phyloP scores from a whole-genome alignment of 2,797 vertebrate genomes.

The Hephaestus fuliginosus region DNA sequence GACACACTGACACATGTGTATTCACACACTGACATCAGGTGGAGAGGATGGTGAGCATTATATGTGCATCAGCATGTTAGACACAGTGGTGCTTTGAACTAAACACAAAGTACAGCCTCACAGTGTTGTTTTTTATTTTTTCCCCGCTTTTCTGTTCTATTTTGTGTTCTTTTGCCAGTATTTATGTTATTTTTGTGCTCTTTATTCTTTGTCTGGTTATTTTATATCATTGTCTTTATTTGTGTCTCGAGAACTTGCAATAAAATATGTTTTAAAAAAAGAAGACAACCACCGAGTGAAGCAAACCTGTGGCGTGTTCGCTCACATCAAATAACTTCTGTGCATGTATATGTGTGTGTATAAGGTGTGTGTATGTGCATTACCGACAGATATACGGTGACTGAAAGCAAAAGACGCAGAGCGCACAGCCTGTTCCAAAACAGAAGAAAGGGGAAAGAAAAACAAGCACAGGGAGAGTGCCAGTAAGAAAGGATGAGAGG shows the following conservation, averaged over 20 bases:
- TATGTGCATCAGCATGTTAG: no score
- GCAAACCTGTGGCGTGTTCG: background rate
- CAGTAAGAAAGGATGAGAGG: constrained; percentile 66
- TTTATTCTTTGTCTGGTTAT: background rate
- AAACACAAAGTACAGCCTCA: no score
- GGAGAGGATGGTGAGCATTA: no score
- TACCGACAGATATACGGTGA: constrained; percentile 7
- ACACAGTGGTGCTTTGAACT: no score
- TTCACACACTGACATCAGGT: no score
- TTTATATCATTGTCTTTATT: background rate
- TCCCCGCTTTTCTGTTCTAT: background rate
- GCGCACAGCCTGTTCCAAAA: constrained; percentile 73
- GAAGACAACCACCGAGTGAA: background rate
- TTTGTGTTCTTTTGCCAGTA: background rate
- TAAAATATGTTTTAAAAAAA: background rate
- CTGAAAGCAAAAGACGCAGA: constrained; percentile 25
- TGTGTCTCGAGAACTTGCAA: background rate
- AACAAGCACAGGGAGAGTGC: constrained; percentile 63
- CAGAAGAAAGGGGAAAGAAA: constrained; percentile 65
- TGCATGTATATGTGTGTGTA: constrained; percentile 1
- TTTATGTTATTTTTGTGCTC: background rate
- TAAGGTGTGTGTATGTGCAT: background rate
- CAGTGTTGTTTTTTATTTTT: no score
- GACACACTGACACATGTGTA: no score
- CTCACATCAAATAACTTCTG: background rate